Base-by-base conservation (phyloP, 2,888 invertebrate genomes). In the Drosophila crucigera region DNA sequence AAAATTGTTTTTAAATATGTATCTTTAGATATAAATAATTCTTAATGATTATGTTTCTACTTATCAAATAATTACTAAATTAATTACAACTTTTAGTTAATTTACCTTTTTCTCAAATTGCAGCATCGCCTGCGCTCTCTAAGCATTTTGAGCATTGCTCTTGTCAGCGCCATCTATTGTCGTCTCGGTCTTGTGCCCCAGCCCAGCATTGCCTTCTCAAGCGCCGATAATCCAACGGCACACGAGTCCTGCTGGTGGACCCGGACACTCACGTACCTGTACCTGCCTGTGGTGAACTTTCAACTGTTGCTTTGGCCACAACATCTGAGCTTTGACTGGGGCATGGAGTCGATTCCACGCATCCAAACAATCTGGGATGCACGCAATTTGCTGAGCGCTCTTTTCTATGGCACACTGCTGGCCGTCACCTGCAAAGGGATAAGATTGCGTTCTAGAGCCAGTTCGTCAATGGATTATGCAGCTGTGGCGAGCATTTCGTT, bases 281-380 rank as follows among this genome's bases (percentile, higher is more conserved):
- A 98, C 93, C 95, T 99, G 84, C 99, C 99, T 41, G 96, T 97
- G 55, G 96, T 98, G 92, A 99, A 99, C 94, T 96, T 98, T 89
- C 95, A 96, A 93, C 95, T 99, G 90, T 94, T 99, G 70, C 93
- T 99, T 37, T 97, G 96, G 93, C 99, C 99, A 4, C 95, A 95
- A 83, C 96, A 96, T 82, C 94, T 99, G 67, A 98, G 98, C 93
- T 99, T 99, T 94, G 99, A 99, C 94, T 99, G 99, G 99, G 98
- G 99, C 35, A 99, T 99, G 99, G 98, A 98, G 88, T 97, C 99
- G 3, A 96, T 99, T 88, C 98, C 98, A 9, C 95, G 97, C 77
- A 95, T 99, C 84, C 96, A 96, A 52, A 95, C 96, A 41, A 85
- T 97, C 22, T 94, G 95, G 86, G 99, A 99, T 93, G 94, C 95